These are phyloP conservation scores for Pseudeuparius sepicola DNA, from an alignment of 2,888 invertebrate species.

Conservation along the genomic window DNA sequence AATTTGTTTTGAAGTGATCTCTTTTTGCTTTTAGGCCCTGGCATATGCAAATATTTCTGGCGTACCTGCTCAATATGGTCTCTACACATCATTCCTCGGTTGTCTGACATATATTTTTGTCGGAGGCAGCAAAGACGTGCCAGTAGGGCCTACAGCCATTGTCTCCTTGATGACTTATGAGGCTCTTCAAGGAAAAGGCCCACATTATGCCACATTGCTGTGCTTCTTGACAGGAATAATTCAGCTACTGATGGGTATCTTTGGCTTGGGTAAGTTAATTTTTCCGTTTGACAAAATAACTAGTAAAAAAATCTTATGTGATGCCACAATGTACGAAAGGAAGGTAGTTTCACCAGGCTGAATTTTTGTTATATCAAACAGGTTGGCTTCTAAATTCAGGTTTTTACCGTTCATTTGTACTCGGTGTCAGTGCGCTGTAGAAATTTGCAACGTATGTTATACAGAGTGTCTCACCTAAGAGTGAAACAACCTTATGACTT, in stretches of 20 bases:
- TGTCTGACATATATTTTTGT: constrained; percentile 83
- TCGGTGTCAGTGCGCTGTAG: too few species aligned
- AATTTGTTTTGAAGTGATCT: too few species aligned
- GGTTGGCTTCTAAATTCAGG: too few species aligned
- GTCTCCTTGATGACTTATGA: constrained; percentile 78
- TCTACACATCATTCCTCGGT: constrained; percentile 87
- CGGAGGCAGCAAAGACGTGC: constrained; percentile 87
- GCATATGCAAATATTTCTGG: constrained; percentile 71
- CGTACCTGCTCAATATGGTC: constrained; percentile 71
- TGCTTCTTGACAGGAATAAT: constrained; percentile 65
- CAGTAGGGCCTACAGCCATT: constrained; percentile 88
- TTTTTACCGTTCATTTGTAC: too few species aligned
- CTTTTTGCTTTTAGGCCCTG: constrained; percentile 73
- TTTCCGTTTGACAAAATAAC: too few species aligned
- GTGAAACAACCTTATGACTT: too few species aligned
- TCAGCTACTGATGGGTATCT: constrained; percentile 69
- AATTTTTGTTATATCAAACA: too few species aligned
- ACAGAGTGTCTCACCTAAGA: too few species aligned
- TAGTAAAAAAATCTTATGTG: too few species aligned
- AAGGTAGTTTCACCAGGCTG: too few species aligned
- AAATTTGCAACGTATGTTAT: too few species aligned
- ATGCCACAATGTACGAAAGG: too few species aligned
- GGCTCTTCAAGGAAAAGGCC: constrained; percentile 53
- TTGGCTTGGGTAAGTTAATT: constrained; percentile 73
- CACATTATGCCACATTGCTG: constrained; percentile 66